A percentile compares a stretch with the other conserved stretches of the same genome.
Conservation (phyloP, 1,140 invertebrate species). For the Antheraea mylitta region DNA sequence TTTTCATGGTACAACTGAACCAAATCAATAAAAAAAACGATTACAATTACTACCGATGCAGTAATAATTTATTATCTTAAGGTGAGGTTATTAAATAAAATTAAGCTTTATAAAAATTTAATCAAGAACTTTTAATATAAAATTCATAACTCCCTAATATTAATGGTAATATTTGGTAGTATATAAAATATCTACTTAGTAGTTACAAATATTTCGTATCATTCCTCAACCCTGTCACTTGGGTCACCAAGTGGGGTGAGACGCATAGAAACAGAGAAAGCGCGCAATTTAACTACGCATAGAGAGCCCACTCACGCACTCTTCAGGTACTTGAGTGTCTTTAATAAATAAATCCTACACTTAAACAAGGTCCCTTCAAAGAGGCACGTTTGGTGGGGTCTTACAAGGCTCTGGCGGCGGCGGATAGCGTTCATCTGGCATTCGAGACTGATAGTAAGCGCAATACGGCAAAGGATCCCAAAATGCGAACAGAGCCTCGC, state of each 20-base stretch:
- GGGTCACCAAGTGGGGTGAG: slow-evolving; percentile 30
- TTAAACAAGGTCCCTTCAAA: slow-evolving; percentile 59
- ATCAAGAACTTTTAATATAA: slow-evolving; percentile 5
- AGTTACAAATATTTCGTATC: slow-evolving; percentile 68
- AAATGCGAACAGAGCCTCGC: slow-evolving; percentile 87
- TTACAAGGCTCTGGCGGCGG: slow-evolving; percentile 64
- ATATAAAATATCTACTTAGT: slow-evolving; percentile 68
- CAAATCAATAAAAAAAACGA: no score
- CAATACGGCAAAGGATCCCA: slow-evolving; percentile 92
- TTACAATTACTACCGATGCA: no score
- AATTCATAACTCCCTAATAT: slow-evolving; percentile 14
- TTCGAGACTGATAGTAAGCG: slow-evolving; percentile 89
- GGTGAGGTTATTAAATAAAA: slow-evolving; percentile 13
- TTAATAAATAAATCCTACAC: slow-evolving; percentile 63
- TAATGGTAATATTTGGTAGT: slow-evolving; percentile 36
- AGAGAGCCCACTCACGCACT: slow-evolving; percentile 57
- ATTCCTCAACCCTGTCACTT: slow-evolving; percentile 41
- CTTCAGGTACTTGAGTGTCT: slow-evolving; percentile 74
- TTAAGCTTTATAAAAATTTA: neutral
- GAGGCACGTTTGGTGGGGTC: slow-evolving; percentile 67
- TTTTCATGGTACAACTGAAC: neutral
- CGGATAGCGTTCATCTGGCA: slow-evolving; percentile 79
- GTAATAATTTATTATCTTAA: neutral
- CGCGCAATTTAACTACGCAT: slow-evolving; percentile 36
- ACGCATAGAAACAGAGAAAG: slow-evolving; percentile 44